Evolutionary conservation across 2,797 vertebrate genomes (phyloP).

Genomic region (Hypotaenidia philippensis): DNA sequence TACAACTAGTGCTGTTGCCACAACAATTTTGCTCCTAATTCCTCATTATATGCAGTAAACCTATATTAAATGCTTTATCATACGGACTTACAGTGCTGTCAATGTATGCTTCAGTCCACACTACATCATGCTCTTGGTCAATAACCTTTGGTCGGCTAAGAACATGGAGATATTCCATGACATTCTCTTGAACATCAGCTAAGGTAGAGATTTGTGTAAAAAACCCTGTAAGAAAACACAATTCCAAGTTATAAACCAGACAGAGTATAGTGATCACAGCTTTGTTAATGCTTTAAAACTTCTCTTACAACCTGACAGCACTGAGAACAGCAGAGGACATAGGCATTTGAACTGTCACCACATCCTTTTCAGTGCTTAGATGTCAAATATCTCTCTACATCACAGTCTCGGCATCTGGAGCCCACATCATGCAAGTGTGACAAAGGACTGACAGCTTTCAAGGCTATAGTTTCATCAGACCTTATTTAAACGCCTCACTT

Average conservation of each 20-base stretch:
- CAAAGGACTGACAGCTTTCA: neutral
- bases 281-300: neutral
- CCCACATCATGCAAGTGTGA: neutral
- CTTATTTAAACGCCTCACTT: neutral
- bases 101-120: constrained; percentile 97
- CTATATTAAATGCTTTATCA: neutral
- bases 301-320: neutral
- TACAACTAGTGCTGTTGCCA: neutral
- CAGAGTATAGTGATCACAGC: neutral
- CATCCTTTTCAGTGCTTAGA: neutral
- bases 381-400: neutral
- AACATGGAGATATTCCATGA: constrained; percentile 97
- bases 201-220: constrained; percentile 98
- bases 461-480: neutral
- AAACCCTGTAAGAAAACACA: constrained; percentile 85
- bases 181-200: constrained; percentile 97
- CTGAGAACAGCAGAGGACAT: neutral
- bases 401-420: neutral
- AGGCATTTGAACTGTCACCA: neutral
- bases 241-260: neutral
- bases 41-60: neutral
- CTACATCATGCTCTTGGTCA: constrained; percentile 95
- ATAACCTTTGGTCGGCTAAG: constrained; percentile 98
- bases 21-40: neutral
- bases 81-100: constrained; percentile 93